Evolutionary conservation across 2,888 invertebrate genomes (phyloP), one percentile per base, ranked within the genome.

Genomic region (Formica aserva): DNA sequence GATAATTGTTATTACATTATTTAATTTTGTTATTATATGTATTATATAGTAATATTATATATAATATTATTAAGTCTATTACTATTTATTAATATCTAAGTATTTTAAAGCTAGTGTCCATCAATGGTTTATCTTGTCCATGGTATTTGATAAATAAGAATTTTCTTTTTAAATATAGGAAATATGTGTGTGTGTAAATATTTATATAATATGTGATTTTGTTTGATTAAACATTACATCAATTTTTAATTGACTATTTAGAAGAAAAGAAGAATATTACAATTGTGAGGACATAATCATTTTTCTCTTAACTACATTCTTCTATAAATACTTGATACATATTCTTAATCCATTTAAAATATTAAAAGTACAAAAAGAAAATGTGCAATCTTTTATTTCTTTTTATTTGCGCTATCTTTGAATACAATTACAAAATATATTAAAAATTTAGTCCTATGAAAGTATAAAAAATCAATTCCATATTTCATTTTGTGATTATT

Each of bases 281-380:
- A 48, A 48, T 48, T 48, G 18, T 48, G 6, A 52, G n/a, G 8
- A n/a, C n/a, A 52, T 8, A n/a, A n/a, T 18, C 6, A 48, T 18
- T 52, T 52, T 52, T 48, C 0, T 32, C 6, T 52, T 18, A 8
- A 8, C n/a, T 52, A 52, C 0, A 48, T 48, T 48, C 48, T 52
- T 52, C n/a, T 52, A 52, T n/a, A 52, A 52, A n/a, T 52, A 8
- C 0, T 52, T n/a, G 45, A 52, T 52, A n/a, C 38, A 38, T 1
- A n/a, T 6, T 18, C 3, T 18, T 5, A 35, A 71, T 55, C 26
- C 41, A 74, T 60, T 74, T 57, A 8, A 52, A n/a, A 52, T 55
- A 3, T 55, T 57, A 35, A 38, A 74, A n/a, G 13, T 41, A 22
- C n/a, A 41, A 48, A 48, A 18, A 72, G 22, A 74, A 74, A 41